Base-by-base conservation (phyloP, 1,140 invertebrate genomes). In the Eumeta japonica region DNA sequence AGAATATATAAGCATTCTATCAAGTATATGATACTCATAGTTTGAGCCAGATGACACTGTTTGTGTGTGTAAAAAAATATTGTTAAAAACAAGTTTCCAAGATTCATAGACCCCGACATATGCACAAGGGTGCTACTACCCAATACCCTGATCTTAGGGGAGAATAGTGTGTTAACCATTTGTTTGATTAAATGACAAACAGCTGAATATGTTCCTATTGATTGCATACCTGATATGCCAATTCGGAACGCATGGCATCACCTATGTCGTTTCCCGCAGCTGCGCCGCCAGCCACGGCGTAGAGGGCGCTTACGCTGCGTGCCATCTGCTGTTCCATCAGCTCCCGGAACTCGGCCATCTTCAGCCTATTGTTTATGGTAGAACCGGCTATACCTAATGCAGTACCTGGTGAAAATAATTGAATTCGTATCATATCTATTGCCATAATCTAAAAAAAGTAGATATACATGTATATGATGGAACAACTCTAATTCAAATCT, bases 361-460 rank as follows among this genome's bases (percentile, higher is more conserved):
- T 79, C 11, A 84, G 56, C 35, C 78, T 68, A 49, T 84, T 86
- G 52, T 82, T 85, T 16, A 86, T 70, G 2, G 83, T 80, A 3
- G 81, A 83, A 16, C 83, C 85, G 3, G 82, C 55, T 43, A 87
- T 82, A 12, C 85, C 86, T 3, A 87, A 71, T 0, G 81, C 58
- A 16, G 85, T 85, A 12, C 86, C 86, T 76, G 37, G 3, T 31
- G 13, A n/a, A n/a, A n/a, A n/a, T n/a, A n/a, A n/a, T n/a, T n/a
- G n/a, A 7, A 27, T n/a, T n/a, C n/a, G n/a, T n/a, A 24, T 24
- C 20, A 24, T 24, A 24, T 24, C n/a, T n/a, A n/a, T 24, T 24
- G 20, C n/a, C 5, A n/a, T 24, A 24, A 7, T 24, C 5, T 24
- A 7, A n/a, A 7, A n/a, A 24, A n/a, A 7, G 5, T 7, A 7